Percentiles rank a stretch among this genome's conserved stretches.
These are phyloP conservation scores for Drosophila pachea DNA, from an alignment of 1,140 invertebrate genomes.

Conservation along the genomic window DNA sequence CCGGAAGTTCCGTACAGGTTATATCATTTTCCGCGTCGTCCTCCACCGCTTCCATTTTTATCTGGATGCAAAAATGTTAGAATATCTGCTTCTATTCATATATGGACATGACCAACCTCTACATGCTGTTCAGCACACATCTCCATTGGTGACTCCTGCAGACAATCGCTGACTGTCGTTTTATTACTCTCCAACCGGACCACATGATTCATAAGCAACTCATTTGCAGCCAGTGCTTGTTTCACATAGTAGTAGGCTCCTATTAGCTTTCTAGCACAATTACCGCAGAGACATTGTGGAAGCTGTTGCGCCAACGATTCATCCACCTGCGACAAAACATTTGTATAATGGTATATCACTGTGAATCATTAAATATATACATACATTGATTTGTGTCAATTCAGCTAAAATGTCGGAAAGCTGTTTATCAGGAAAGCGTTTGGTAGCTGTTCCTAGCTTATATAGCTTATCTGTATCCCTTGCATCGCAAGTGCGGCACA, in stretches of 20 bases:
- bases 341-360: background rate
- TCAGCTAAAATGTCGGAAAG: slow-evolving; percentile 57
- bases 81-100: background rate
- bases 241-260: slow-evolving; percentile 60
- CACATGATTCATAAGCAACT: slow-evolving; percentile 53
- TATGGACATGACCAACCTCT: slow-evolving; percentile 11
- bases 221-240: slow-evolving; percentile 56
- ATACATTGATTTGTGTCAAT: slow-evolving; percentile 60
- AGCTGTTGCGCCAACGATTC: slow-evolving; percentile 24
- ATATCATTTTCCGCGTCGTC: slow-evolving; percentile 55
- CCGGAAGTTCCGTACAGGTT: slow-evolving; percentile 50
- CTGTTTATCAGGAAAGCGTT: slow-evolving; percentile 63
- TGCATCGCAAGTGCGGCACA: slow-evolving; percentile 68
- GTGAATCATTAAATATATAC: slow-evolving; percentile 3
- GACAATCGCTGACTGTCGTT: slow-evolving; percentile 37
- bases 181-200: slow-evolving; percentile 16
- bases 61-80: slow-evolving; percentile 12
- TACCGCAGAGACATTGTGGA: slow-evolving; percentile 55
- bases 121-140: slow-evolving; percentile 67
- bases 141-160: slow-evolving; percentile 63
- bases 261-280: slow-evolving; percentile 53
- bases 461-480: slow-evolving; percentile 56
- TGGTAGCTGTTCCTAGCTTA: slow-evolving; percentile 53
- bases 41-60: slow-evolving; percentile 63
- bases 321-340: slow-evolving; percentile 30